These are phyloP conservation scores for Coelopa frigida DNA, from an alignment of 1,140 invertebrate species.

Conservation along the genomic window DNA sequence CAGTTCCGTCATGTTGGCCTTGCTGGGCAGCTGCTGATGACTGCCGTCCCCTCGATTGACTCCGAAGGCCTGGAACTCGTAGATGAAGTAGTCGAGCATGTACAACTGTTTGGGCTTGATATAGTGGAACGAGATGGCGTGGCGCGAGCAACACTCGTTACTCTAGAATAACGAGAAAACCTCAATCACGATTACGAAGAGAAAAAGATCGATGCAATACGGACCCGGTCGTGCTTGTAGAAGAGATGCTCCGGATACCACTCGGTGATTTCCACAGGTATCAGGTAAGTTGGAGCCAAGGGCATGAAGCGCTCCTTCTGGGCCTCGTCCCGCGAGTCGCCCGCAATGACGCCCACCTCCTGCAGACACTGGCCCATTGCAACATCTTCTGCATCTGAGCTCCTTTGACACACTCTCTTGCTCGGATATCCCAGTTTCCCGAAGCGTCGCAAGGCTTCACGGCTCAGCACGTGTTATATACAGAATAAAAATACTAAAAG, in stretches of 20 bases:
- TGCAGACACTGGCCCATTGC: conserved; percentile 87
- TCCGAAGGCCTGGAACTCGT: conserved; percentile 74
- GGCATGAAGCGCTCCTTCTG: conserved; percentile 75
- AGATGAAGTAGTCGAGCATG: conserved; percentile 80
- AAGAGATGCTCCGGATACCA: conserved; percentile 28
- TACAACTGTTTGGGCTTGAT: conserved; percentile 77
- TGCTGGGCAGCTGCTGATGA: background rate
- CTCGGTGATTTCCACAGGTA: conserved; percentile 56
- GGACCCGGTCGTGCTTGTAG: conserved; percentile 63
- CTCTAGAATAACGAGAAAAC: conserved; percentile 58
- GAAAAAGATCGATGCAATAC: no score
- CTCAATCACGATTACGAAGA: no score
- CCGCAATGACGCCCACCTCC: conserved; percentile 75
- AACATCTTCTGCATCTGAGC: conserved; percentile 73
- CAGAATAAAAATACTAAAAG: no score
- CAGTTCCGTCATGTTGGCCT: conserved; percentile 21
- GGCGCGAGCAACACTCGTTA: conserved; percentile 77
- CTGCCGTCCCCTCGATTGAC: background rate
- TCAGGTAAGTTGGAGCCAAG: conserved; percentile 66
- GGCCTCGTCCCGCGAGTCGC: conserved; percentile 72
- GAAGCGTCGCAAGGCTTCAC: conserved; percentile 65
- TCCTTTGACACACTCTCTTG: conserved; percentile 59
- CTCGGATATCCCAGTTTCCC: conserved; percentile 64
- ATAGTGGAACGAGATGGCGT: conserved; percentile 84
- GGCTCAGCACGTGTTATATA: conserved; percentile 86